phyloP scores from a whole-genome alignment of 2,113 vertebrate genomes.

The Crypturellus undulatus region DNA sequence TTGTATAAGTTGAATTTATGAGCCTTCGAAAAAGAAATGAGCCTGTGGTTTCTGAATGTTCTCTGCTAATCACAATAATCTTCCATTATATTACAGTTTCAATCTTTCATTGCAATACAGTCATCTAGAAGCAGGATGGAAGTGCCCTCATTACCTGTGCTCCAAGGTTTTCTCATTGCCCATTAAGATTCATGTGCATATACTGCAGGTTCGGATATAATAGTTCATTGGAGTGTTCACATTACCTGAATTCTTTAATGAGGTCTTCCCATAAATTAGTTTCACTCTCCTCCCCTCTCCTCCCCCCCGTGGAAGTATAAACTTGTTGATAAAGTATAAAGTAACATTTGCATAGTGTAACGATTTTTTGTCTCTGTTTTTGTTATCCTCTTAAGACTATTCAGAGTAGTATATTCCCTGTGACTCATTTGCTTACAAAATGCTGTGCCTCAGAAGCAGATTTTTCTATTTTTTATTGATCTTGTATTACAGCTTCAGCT shows the following conservation, averaged over 20 bases:
- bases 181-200: constrained; percentile 16
- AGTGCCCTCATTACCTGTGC: not conserved
- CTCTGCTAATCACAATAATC: not conserved
- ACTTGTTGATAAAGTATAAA: not conserved
- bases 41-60: constrained; percentile 2
- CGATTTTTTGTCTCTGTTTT: not conserved
- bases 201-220: constrained; percentile 2
- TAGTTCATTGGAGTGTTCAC: not conserved
- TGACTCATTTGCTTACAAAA: not conserved
- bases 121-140: constrained; percentile 1
- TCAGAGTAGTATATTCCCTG: not conserved
- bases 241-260: constrained; percentile 3
- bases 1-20: not conserved
- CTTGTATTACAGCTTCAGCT: constrained; percentile 9
- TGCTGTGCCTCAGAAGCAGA: not conserved
- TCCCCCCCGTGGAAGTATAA: not conserved
- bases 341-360: not conserved
- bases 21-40: constrained; percentile 2
- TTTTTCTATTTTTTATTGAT: not conserved
- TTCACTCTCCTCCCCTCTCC: not conserved
- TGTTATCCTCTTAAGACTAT: not conserved
- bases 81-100: not conserved
- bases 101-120: not conserved
- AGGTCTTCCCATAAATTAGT: constrained; percentile 7
- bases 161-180: constrained; percentile 3